Conservation (phyloP, 2,113 vertebrate genomes). For the Casuarius casuarius region DNA sequence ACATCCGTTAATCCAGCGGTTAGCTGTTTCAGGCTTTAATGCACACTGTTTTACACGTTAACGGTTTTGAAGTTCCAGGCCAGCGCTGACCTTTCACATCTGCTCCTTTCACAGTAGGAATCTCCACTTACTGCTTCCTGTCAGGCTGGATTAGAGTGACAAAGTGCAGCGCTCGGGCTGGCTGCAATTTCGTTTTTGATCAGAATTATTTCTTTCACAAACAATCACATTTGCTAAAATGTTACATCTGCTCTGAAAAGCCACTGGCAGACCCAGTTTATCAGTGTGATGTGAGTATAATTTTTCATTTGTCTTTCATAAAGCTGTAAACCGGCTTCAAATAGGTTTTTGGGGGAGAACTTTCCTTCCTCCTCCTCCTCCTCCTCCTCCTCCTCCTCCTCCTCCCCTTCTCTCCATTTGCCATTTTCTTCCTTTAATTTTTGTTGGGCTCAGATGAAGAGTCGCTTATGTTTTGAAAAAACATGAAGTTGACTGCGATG, state of each 20-base stretch:
- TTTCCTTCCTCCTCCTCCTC: background rate
- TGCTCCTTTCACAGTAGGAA: slow-evolving; percentile 84
- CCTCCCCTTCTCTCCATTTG: background rate
- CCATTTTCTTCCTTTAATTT: slow-evolving; percentile 59
- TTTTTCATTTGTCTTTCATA: slow-evolving; percentile 76
- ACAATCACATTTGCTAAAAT: slow-evolving; percentile 97
- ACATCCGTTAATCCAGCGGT: slow-evolving; percentile 89
- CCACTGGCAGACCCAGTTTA: slow-evolving; percentile 85
- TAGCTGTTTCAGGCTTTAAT: slow-evolving; percentile 86
- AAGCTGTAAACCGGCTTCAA: slow-evolving; percentile 69
- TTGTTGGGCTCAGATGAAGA: slow-evolving; percentile 37
- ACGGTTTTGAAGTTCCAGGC: slow-evolving; percentile 86
- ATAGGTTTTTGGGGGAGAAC: background rate
- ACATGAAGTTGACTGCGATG: background rate
- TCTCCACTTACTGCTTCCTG: slow-evolving; percentile 88
- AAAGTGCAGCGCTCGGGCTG: slow-evolving; percentile 86
- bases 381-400: background rate
- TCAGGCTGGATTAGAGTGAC: slow-evolving; percentile 91
- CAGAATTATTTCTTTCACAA: slow-evolving; percentile 98
- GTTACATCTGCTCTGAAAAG: slow-evolving; percentile 93
- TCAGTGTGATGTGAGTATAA: slow-evolving; percentile 69
- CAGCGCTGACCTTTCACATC: slow-evolving; percentile 85
- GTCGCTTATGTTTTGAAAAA: background rate
- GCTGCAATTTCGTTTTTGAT: slow-evolving; percentile 93
- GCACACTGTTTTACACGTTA: slow-evolving; percentile 91